Evolutionary conservation across 1,140 invertebrate species (phyloP).

Genomic region (Laodelphax striatellus): DNA sequence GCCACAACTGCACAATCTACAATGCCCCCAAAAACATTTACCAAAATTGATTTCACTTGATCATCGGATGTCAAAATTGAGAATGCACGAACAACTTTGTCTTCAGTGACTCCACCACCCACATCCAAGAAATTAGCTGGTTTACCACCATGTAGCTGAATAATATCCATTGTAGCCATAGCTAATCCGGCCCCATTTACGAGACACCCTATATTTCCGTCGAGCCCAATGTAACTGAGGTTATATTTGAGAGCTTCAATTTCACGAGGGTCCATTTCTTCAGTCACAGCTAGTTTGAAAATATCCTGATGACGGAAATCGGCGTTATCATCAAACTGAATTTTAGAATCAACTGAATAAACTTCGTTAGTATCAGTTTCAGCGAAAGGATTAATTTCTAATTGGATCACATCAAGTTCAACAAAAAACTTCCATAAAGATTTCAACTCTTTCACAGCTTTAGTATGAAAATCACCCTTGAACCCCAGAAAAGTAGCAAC

Average conservation of each 20-base stretch:
- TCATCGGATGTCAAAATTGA: slow-evolving; percentile 56
- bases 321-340: slow-evolving; percentile 97
- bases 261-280: slow-evolving; percentile 79
- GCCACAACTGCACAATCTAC: slow-evolving; percentile 97
- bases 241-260: slow-evolving; percentile 77
- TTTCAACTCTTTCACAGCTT: slow-evolving; percentile 80
- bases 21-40: slow-evolving; percentile 99
- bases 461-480: slow-evolving; percentile 50
- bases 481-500: slow-evolving; percentile 86
- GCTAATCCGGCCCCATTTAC: slow-evolving; percentile 69
- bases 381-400: slow-evolving; percentile 97
- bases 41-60: slow-evolving; percentile 90
- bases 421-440: slow-evolving; percentile 87
- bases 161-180: slow-evolving; percentile 74
- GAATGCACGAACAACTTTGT: slow-evolving; percentile 64
- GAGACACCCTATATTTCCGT: slow-evolving; percentile 89
- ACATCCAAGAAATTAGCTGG: slow-evolving; percentile 71
- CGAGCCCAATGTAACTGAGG: slow-evolving; percentile 93
- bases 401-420: slow-evolving; percentile 87
- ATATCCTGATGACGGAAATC: slow-evolving; percentile 82
- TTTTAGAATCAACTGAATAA: slow-evolving; percentile 96
- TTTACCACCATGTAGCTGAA: slow-evolving; percentile 54
- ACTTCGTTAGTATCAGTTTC: slow-evolving; percentile 82
- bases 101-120: slow-evolving; percentile 59
- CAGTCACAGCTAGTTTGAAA: slow-evolving; percentile 66